phyloP scores from a whole-genome alignment of 2,797 vertebrate genomes.

The Sebastes taczanowskii region DNA sequence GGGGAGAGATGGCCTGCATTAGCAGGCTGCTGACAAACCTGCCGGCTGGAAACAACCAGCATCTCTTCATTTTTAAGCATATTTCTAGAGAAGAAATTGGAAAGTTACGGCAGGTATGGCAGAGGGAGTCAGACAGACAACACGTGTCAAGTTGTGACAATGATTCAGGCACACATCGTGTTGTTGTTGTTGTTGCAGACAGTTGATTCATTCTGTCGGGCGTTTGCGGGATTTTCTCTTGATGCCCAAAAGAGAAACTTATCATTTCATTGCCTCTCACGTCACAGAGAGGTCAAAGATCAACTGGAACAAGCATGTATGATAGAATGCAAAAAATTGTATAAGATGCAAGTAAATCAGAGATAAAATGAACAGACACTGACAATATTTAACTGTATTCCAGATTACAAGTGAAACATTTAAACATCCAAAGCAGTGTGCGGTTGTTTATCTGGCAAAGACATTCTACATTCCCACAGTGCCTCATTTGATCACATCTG shows the following conservation, averaged over 20 bases:
- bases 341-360: not conserved
- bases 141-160: not conserved
- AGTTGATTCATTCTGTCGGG: not conserved
- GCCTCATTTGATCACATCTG: no score
- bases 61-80: conserved; percentile 20
- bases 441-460: no score
- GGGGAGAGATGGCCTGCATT: conserved; percentile 49
- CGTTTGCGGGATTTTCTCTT: not conserved
- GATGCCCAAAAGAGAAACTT: not conserved
- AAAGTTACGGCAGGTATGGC: not conserved
- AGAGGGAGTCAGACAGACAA: not conserved
- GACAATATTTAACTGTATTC: no score
- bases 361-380: not conserved
- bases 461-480: no score
- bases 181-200: not conserved
- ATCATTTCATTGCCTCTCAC: no score
- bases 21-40: conserved; percentile 60
- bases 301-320: not conserved
- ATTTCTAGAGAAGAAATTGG: conserved; percentile 4
- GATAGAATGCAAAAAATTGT: not conserved
- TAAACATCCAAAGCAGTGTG: no score
- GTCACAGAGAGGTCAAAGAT: not conserved
- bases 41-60: conserved; percentile 22
- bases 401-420: no score
- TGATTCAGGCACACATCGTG: not conserved